A percentile compares a stretch with the other conserved stretches of the same genome.
Conservation (phyloP, 2,113 vertebrate genomes). For the Nycticebus coucang region DNA sequence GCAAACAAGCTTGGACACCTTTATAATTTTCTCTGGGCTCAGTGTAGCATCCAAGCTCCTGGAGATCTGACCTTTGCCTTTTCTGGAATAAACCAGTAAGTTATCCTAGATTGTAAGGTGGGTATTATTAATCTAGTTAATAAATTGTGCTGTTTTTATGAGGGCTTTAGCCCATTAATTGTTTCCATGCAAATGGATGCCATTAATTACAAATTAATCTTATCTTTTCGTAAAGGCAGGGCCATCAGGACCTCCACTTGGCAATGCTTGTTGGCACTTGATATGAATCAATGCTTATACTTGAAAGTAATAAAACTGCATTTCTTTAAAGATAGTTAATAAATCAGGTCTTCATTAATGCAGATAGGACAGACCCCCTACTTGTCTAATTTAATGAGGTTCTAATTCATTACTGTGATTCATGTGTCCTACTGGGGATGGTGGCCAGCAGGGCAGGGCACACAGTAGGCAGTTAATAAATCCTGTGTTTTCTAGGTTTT, state of each 20-base stretch:
- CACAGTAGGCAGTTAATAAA: constrained; percentile 81
- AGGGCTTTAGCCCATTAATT: constrained; percentile 81
- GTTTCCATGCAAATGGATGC: constrained; percentile 81
- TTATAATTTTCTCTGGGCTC: constrained; percentile 65
- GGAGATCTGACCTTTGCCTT: constrained; percentile 78
- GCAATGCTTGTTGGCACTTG: constrained; percentile 79
- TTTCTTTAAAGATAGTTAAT: constrained; percentile 83
- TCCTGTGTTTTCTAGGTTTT: constrained; percentile 48
- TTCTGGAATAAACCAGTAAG: constrained; percentile 76
- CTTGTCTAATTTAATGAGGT: constrained; percentile 81
- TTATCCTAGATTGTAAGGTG: constrained; percentile 72
- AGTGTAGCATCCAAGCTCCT: constrained; percentile 46
- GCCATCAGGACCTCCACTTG: constrained; percentile 78
- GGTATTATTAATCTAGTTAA: constrained; percentile 81
- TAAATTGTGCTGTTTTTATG: constrained; percentile 80
- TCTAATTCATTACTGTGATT: constrained; percentile 80
- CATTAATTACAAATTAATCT: constrained; percentile 82
- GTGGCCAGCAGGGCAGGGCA: constrained; percentile 71
- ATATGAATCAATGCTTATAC: constrained; percentile 80
- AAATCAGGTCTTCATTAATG: constrained; percentile 83
- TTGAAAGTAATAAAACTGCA: constrained; percentile 81
- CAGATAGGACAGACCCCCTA: constrained; percentile 79
- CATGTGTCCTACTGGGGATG: constrained; percentile 59
- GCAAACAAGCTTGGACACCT: constrained; percentile 56
- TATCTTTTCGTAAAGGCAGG: constrained; percentile 81